Evolutionary conservation across 2,797 vertebrate species (phyloP), one percentile per base, ranked within the genome.

Genomic region (Aphelocoma californica): DNA sequence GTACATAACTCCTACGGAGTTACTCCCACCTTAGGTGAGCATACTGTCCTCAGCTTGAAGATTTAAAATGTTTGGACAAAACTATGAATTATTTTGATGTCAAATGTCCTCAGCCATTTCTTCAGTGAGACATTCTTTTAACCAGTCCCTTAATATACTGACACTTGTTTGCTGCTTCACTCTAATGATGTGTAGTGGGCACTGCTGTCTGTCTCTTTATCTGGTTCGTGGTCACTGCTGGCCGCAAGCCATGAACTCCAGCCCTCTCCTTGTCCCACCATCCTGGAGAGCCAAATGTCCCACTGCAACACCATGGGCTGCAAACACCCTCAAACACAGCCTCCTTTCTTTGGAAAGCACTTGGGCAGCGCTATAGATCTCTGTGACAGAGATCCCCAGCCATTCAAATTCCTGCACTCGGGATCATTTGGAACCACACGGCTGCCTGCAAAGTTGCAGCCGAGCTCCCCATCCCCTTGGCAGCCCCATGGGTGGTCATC

Each of bases 371-470:
- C 69, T 4, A 4, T 0, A 0, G n/a, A 45, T 13, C 64, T 6
- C 24, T 7, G 28, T 10, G 26, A 25, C 57, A 65, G 38, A 65
- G n/a, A 58, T 8, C 14, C 70, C 26, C 24, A 60, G 80, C 12
- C 42, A 24, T 3, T 17, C 36, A 5, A 50, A 14, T 19, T 54
- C 56, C 70, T 16, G 7, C 0, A 42, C 56, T 26, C 0, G 1
- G 25, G 45, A 40, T 44, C 9, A 2, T 20, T 15, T 24, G 66
- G 44, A 44, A 40, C 18, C 36, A 6, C 40, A 6, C 4, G 14
- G 54, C 25, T 3, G 1, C 34, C 29, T 53, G 47, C 58, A 71
- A 31, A 54, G 29, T 4, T 4, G 4, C 44, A 62, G 73, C 34
- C 13, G 28, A 86, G 50, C 12, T 7, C 50, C 57, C 29, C 28